Evolutionary conservation across 2,797 vertebrate species (phyloP), one percentile per base, ranked within the genome.

Genomic region (Muraenolepis orangiensis): DNA sequence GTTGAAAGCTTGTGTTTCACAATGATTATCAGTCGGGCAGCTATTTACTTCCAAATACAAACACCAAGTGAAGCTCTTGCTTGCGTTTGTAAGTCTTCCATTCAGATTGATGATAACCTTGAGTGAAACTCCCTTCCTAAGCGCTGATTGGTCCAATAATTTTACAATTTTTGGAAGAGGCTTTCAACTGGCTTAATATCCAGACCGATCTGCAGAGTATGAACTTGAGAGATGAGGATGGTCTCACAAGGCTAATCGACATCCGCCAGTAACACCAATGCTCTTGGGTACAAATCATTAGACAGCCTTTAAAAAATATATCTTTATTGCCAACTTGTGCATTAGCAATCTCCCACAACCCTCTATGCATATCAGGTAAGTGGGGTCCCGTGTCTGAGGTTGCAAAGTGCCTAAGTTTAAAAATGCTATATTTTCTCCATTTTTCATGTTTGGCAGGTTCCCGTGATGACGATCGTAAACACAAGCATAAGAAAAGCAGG

Each of bases 401-500:
- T 8, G 32, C 14, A n/a, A 57, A 57, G 14, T 23, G n/a, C n/a
- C n/a, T n/a, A n/a, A n/a, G n/a, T n/a, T n/a, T n/a, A n/a, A n/a
- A n/a, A n/a, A n/a, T n/a, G n/a, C n/a, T n/a, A n/a, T n/a, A n/a
- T 66, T 51, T 18, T 76, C 18, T 72, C 23, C 71, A 1, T 31
- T 18, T 29, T 71, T 30, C 3, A 31, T 74, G 14, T 46, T 12
- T 11, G 1, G 29, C 69, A 91, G 90, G 78, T 82, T 74, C 89
- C 18, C 11, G 36, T 61, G 83, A 83, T 32, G 51, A 74, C 29
- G 77, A 80, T 0, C 70, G 78, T 57, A 91, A 86, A 79, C 82
- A 79, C 10, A 91, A 89, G 74, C 73, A 0, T 64, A 93, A 89
- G 81, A 92, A 86, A 74, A 90, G 82, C 87, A 84, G 84, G 74